Conservation (phyloP, 2,113 vertebrate species). For the Chinchilla lanigera region DNA sequence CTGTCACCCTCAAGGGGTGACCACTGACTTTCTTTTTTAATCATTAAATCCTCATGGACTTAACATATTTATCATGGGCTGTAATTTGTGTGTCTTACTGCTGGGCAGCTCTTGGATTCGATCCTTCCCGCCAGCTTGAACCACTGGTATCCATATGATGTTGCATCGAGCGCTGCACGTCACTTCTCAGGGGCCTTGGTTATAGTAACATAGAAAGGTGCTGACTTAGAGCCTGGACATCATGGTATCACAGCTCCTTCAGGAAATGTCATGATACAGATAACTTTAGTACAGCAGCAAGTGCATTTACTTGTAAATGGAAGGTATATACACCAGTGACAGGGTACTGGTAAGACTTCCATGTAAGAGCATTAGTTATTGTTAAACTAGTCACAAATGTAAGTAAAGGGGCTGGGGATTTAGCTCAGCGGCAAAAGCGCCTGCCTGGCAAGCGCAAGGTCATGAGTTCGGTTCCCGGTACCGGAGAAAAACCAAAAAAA, state of each 20-base stretch:
- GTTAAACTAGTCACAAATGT: neutral
- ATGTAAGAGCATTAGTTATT: neutral
- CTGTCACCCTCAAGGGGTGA: neutral
- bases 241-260: neutral
- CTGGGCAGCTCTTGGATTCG: neutral
- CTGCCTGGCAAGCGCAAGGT: too few species aligned
- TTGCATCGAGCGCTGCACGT: fast-evolving
- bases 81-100: neutral
- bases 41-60: neutral
- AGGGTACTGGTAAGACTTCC: neutral
- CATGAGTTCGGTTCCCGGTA: too few species aligned
- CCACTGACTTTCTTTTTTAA: neutral
- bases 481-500: too few species aligned
- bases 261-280: neutral
- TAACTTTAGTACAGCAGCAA: neutral
- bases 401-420: too few species aligned
- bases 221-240: neutral
- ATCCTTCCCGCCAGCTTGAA: neutral
- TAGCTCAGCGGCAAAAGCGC: too few species aligned
- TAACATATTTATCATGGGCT: neutral
- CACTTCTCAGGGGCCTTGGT: neutral
- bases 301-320: neutral
- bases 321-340: too few species aligned
- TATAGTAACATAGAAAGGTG: neutral
- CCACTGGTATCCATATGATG: neutral